Percentiles rank a stretch among this genome's conserved stretches.
phyloP scores from a whole-genome alignment of 2,888 invertebrate species.

The Blera fallax region DNA sequence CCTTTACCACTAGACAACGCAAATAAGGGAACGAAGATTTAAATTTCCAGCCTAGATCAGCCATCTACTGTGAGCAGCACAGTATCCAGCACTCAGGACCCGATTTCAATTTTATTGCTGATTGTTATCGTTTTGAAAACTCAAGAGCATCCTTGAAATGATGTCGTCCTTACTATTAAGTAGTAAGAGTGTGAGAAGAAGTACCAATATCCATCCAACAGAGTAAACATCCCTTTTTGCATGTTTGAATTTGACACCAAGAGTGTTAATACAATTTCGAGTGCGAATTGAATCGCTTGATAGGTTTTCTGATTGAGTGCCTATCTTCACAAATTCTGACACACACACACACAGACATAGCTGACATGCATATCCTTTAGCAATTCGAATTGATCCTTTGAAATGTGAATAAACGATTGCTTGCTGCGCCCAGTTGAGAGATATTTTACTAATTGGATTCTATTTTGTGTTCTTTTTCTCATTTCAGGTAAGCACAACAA shows the following conservation, averaged over 20 bases:
- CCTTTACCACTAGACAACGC: conserved; percentile 6
- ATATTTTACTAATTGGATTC: conserved; percentile 58
- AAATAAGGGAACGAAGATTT: conserved; percentile 15
- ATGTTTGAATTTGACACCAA: conserved; percentile 70
- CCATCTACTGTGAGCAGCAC: too few relatives aligned
- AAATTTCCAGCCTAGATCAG: neutral
- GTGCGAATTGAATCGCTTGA: conserved; percentile 66
- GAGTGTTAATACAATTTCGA: conserved; percentile 71
- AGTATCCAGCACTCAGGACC: too few relatives aligned
- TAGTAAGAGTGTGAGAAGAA: conserved; percentile 6
- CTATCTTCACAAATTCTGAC: neutral
- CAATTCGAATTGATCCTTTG: conserved; percentile 60
- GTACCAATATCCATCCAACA: conserved; percentile 18
- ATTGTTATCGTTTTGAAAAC: conserved; percentile 63
- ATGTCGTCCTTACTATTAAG: conserved; percentile 11
- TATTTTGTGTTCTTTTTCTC: conserved; percentile 31
- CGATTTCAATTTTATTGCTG: conserved; percentile 45
- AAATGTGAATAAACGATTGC: conserved; percentile 58
- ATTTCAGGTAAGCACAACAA: conserved; percentile 56
- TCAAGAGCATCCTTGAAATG: conserved; percentile 57
- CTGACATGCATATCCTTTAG: neutral
- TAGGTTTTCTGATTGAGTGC: conserved; percentile 59
- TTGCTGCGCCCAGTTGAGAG: conserved; percentile 15
- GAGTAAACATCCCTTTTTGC: conserved; percentile 49
- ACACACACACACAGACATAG: neutral